Evolutionary conservation across 23 tunicate species (phyloP), one percentile per base, ranked within the genome.

Genomic region (Styela clava): DNA sequence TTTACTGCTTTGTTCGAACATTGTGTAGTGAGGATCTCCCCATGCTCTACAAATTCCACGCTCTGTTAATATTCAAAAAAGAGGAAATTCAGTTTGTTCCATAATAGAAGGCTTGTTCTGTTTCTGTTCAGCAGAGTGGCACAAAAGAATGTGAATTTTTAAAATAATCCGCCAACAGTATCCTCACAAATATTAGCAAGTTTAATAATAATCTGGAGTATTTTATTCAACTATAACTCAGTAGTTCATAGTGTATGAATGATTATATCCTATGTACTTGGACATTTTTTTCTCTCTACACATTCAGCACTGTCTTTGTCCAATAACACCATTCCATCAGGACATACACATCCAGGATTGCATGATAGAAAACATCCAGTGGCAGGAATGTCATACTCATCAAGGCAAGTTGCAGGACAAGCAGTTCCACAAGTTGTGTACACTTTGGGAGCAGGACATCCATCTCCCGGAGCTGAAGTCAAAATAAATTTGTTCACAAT

Each of bases 1-100:
- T 73, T 61, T 64, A 1, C 83, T 85, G 33, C 71, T 69, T 29
- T 85, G 79, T 67, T 89, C 90, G 56, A 85, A 89, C 28, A 86
- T 81, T 67, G 65, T 74, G 74, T 89, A 89, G 68, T 89, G 95
- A 68, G 90, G 89, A 68, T 89, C 86, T 2, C 95, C 95, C 82
- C 82, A 85, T 32, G 95, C 89, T 34, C 35, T 81, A 86, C 95
- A 89, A 16, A 78, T 32, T 0, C 77, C 88, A 52, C 65, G 63
- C 27, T 68, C 95, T 89, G 77, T 29, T n/a, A 44, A 44, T 44
- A 44, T 5, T 5, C 12, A 44, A 44, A 44, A 44, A 44, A 44
- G 56, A 5, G 56, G n/a, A n/a, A n/a, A n/a, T n/a, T n/a, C n/a
- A n/a, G n/a, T n/a, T n/a, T n/a, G n/a, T n/a, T n/a, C n/a, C n/a